A percentile compares a stretch with the other conserved stretches of the same genome.
Conservation (phyloP, 2,888 invertebrate genomes). For the Spicauda simplicius region DNA sequence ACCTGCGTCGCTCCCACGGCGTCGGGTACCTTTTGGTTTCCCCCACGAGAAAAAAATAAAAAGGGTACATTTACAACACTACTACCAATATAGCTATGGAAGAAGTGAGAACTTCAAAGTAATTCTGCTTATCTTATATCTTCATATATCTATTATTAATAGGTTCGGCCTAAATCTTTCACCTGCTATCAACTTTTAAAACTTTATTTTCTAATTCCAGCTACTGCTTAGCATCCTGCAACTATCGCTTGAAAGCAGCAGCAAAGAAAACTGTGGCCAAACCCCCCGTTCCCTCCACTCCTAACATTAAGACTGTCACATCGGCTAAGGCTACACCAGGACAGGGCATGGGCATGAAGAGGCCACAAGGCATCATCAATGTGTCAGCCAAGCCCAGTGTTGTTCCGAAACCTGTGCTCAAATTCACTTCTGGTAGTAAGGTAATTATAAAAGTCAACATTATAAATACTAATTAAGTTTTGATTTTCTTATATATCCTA, state of each 20-base stretch:
- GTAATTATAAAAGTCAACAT: conserved; percentile 45
- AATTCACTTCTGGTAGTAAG: conserved; percentile 86
- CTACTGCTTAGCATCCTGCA: conserved; percentile 93
- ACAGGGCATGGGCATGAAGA: conserved; percentile 81
- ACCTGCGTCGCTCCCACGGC: no score
- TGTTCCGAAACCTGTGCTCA: conserved; percentile 91
- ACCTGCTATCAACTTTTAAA: no score
- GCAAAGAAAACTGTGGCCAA: conserved; percentile 76
- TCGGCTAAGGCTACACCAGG: conserved; percentile 68
- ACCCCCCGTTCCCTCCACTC: conserved; percentile 56
- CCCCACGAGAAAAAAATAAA: no score
- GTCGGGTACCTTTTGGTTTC: no score
- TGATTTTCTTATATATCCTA: no score
- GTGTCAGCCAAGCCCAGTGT: conserved; percentile 87
- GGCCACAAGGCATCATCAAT: conserved; percentile 76
- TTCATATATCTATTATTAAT: no score
- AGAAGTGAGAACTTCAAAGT: no score
- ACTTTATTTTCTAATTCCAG: conserved; percentile 71
- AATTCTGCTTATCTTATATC: no score
- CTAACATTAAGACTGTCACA: conserved; percentile 65
- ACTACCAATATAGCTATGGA: no score
- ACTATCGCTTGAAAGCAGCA: conserved; percentile 88
- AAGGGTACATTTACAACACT: no score
- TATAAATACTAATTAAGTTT: not conserved
- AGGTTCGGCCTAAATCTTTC: no score